Evolutionary conservation across 2,113 vertebrate species (phyloP).

Genomic region (Pleuronectes platessa): DNA sequence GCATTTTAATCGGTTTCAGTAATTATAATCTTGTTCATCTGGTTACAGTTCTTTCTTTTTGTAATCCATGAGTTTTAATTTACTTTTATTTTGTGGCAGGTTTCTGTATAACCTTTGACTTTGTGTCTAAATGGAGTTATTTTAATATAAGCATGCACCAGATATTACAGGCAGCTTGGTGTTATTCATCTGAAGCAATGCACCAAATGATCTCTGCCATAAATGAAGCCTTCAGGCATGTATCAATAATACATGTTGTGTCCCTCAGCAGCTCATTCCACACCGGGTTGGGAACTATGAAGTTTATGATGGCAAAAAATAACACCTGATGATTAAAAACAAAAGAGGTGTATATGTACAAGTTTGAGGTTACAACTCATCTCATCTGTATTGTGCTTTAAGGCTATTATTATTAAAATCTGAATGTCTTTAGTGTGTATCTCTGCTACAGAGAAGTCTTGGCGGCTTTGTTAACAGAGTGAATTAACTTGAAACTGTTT

Average conservation of each 20-base stretch:
- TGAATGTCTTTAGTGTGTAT: too few species aligned
- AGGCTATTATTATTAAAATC: too few species aligned
- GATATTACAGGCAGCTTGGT: background rate
- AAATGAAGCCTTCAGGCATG: background rate
- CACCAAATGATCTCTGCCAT: background rate
- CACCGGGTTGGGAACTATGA: too few species aligned
- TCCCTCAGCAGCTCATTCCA: background rate
- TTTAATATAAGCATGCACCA: background rate
- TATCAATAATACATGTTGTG: background rate
- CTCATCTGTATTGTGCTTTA: too few species aligned
- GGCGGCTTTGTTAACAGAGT: slow-evolving; percentile 12
- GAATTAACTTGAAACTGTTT: background rate
- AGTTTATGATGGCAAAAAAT: background rate
- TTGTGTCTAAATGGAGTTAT: background rate
- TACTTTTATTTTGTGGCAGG: background rate
- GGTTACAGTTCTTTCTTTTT: background rate
- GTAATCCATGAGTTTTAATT: background rate
- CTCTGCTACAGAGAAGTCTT: slow-evolving; percentile 1
- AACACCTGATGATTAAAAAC: background rate
- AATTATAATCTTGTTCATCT: background rate
- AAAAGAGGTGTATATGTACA: too few species aligned
- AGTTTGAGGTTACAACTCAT: too few species aligned
- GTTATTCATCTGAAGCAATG: background rate
- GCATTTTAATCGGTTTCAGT: background rate
- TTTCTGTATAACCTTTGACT: background rate